Conservation (phyloP, 2,888 invertebrate genomes). For the Cheilosia pagana region DNA sequence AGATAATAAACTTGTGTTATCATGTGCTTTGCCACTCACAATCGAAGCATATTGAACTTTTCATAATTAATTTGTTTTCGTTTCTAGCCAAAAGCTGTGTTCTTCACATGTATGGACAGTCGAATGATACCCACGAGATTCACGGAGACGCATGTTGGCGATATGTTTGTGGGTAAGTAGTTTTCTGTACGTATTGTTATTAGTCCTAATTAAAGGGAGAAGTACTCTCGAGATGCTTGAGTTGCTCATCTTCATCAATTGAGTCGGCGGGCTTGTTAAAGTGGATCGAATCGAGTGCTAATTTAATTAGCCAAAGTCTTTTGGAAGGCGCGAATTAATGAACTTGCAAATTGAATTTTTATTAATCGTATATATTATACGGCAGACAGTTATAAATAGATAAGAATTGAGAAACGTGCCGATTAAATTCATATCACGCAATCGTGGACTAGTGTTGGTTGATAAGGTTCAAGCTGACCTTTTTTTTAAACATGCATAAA, state of each 20-base stretch:
- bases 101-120: slow-evolving; percentile 99
- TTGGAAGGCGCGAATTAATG: slow-evolving; percentile 15
- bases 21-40: not conserved
- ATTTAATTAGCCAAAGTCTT: slow-evolving; percentile 38
- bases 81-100: slow-evolving; percentile 96
- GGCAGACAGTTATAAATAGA: slow-evolving; percentile 6
- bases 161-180: slow-evolving; percentile 95
- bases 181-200: not conserved
- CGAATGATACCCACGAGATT: slow-evolving; percentile 98
- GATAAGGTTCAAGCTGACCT: not conserved
- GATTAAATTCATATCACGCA: slow-evolving; percentile 32
- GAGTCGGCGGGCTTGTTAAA: slow-evolving; percentile 20
- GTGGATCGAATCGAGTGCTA: slow-evolving; percentile 32
- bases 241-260: not conserved
- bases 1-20: slow-evolving; percentile 7
- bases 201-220: slow-evolving; percentile 37
- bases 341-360: slow-evolving; percentile 15
- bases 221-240: not conserved
- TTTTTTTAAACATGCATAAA: not conserved
- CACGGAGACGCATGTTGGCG: slow-evolving; percentile 97
- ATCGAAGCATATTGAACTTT: slow-evolving; percentile 44
- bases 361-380: not conserved
- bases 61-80: slow-evolving; percentile 68
- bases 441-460: not conserved
- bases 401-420: not conserved